Base-by-base conservation (phyloP, 2,888 invertebrate species). In the Lydus trimaculatus region DNA sequence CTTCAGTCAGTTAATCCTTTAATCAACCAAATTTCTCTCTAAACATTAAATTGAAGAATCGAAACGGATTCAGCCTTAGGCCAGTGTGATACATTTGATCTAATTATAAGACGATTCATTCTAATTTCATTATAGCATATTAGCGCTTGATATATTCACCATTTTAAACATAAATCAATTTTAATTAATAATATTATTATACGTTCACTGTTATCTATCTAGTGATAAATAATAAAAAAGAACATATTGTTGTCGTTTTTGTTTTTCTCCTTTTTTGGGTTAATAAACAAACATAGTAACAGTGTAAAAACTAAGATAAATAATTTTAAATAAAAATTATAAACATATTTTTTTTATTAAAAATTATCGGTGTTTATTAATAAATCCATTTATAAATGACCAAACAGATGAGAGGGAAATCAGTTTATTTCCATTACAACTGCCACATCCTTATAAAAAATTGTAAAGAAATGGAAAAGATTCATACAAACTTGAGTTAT, bases 401-500 rank as follows among this genome's bases (percentile, higher is more conserved):
- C 23, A 64, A 71, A 65, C 64, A 64, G 62, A 63, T 48, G 36
- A 64, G 60, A 61, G 48, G 31, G 48, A 61, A 64, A 62, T 58
- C 43, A 56, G 66, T 66, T n/a, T 63, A 36, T 59, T 71, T 60
- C 31, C 31, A 62, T 65, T 72, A 70, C 68, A 74, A 66, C 60
- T 70, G 68, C 58, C 66, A 65, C 48, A 72, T 74, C 39, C 63
- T 58, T 31, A 66, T 74, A 4, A 69, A 70, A 48, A 65, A 63
- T 20, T 13, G 48, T 25, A 25, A 2, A 3, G 1, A 9, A 61
- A 61, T 62, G 11, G 31, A 66, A 56, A 63, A 56, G 7, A 67
- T 70, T 4, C 59, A 20, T 58, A 75, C 73, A 9, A 72, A 76
- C 58, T 63, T 80, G 33, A 77, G 75, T 66, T 78, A 78, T 69